Evolutionary conservation across 2,797 vertebrate genomes (phyloP).

Genomic region (Malacoctenus gilli): DNA sequence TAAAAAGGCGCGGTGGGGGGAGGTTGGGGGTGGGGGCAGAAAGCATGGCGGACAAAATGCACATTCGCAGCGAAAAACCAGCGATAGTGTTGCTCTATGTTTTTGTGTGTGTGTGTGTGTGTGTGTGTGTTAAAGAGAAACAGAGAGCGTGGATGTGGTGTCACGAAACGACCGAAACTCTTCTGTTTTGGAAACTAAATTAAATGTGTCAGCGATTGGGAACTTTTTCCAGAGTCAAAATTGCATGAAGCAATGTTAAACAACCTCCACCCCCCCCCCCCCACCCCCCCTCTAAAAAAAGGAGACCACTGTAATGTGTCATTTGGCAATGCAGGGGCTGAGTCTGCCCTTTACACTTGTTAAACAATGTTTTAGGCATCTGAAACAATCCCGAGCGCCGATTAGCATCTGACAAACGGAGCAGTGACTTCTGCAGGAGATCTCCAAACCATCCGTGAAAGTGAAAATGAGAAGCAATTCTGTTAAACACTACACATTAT

Average conservation of each 20-base stretch:
- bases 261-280: slow-evolving; percentile 7
- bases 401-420: slow-evolving; percentile 77
- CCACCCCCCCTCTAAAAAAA: slow-evolving; percentile 31
- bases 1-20: slow-evolving; percentile 33
- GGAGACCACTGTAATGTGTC: slow-evolving; percentile 45
- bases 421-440: slow-evolving; percentile 56
- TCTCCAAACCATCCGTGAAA: slow-evolving; percentile 79
- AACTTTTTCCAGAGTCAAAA: slow-evolving; percentile 27
- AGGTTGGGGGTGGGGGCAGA: background rate
- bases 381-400: slow-evolving; percentile 69
- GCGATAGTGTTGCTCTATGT: slow-evolving; percentile 29
- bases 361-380: slow-evolving; percentile 69
- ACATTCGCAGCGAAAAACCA: too few species aligned
- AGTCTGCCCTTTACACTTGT: slow-evolving; percentile 74
- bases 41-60: slow-evolving; percentile 34
- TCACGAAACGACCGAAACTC: too few species aligned
- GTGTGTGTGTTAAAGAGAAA: slow-evolving; percentile 34
- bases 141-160: slow-evolving; percentile 41
- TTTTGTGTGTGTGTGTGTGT: too few species aligned
- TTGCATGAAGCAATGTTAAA: slow-evolving; percentile 28
- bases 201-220: slow-evolving; percentile 51
- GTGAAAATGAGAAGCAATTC: slow-evolving; percentile 78
- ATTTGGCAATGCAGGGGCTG: slow-evolving; percentile 56
- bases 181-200: too few species aligned
- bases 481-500: slow-evolving; percentile 76